Conservation (phyloP, 2,113 vertebrate species). For the Emydocephalus ijimae region DNA sequence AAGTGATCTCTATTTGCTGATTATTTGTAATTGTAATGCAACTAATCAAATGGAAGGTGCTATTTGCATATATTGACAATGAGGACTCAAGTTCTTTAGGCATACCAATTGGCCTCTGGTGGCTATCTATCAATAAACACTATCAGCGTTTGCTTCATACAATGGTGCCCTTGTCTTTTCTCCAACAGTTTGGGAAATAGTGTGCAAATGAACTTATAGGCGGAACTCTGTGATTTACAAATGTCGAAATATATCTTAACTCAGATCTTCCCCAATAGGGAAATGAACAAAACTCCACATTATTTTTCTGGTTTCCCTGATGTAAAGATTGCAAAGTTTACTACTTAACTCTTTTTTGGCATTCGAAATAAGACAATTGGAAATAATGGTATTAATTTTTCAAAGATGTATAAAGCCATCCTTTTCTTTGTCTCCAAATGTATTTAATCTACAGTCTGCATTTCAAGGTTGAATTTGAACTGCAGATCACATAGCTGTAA, state of each 20-base stretch:
- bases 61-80: neutral
- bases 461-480: neutral
- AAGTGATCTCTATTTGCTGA: neutral
- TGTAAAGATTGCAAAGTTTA: neutral
- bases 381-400: neutral
- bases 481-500: neutral
- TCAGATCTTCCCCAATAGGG: neutral
- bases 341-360: neutral
- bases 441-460: neutral
- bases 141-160: neutral
- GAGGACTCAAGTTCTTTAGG: neutral
- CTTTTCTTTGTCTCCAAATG: neutral
- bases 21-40: neutral
- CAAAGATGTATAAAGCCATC: neutral
- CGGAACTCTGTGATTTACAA: neutral
- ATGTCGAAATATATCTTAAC: neutral
- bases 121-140: neutral
- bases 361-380: neutral
- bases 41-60: neutral
- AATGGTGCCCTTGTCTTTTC: neutral
- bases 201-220: neutral
- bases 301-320: neutral
- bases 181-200: neutral
- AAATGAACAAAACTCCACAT: neutral
- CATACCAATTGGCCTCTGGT: neutral